These are phyloP conservation scores for Argyresthia albistria DNA, from an alignment of 2,888 invertebrate genomes.

Conservation along the genomic window DNA sequence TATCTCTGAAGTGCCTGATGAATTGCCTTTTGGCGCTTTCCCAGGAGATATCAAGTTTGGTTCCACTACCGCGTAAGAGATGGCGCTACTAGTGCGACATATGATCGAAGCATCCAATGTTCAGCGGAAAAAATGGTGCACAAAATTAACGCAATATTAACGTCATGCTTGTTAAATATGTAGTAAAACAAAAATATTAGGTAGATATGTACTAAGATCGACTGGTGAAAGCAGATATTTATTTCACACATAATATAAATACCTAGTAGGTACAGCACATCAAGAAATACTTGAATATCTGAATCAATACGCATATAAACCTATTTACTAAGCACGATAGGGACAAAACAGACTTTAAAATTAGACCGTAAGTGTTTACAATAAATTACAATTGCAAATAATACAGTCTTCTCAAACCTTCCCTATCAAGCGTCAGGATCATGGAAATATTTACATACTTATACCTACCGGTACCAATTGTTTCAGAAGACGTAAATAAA, in stretches of 20 bases:
- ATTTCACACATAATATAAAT: too few relatives aligned
- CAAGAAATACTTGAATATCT: too few relatives aligned
- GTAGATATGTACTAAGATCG: too few relatives aligned
- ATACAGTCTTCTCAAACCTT: slow-evolving; percentile 5
- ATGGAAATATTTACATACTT: slow-evolving; percentile 8
- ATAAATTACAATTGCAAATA: slow-evolving; percentile 6
- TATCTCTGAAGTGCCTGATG: slow-evolving; percentile 25
- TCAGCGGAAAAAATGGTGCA: too few relatives aligned
- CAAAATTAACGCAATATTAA: too few relatives aligned
- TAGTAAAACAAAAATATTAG: too few relatives aligned
- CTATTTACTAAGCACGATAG: neutral
- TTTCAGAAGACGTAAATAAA: neutral
- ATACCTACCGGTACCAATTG: neutral
- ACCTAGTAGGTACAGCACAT: too few relatives aligned
- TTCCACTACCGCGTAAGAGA: slow-evolving; percentile 4
- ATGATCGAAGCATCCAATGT: too few relatives aligned
- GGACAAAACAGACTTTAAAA: neutral
- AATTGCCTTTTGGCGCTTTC: slow-evolving; percentile 16
- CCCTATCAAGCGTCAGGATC: slow-evolving; percentile 20
- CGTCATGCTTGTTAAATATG: too few relatives aligned
- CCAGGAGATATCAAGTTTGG: slow-evolving; percentile 17
- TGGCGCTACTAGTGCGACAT: neutral
- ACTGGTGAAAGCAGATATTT: too few relatives aligned
- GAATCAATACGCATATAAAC: too few relatives aligned
- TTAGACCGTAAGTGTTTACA: neutral